Evolutionary conservation across 2,797 vertebrate genomes (phyloP), one percentile per base, ranked within the genome.

Genomic region (Cirrhinus mrigala): DNA sequence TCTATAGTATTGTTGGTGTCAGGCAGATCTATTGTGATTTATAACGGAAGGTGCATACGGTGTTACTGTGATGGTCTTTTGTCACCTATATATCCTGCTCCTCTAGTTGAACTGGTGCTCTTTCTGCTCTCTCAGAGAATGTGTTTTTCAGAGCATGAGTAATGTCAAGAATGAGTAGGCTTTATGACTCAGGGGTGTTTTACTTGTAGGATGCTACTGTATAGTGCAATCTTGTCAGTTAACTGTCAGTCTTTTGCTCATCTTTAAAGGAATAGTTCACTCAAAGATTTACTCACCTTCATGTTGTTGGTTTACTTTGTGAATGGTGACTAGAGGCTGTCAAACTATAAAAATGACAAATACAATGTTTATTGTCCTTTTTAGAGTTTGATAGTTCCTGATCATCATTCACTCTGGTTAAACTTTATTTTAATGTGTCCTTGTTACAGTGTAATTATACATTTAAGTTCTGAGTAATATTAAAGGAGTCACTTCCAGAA

Each of bases 141-240:
- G 81, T 0, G 27, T 74, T 81, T 74, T 74, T 74, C 56, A 50
- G 56, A 37, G 81, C 22, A 60, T 48, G 56, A 50, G 56, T 80
- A 75, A 74, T 52, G 14, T 48, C 70, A 75, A 82, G 70, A 64
- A 75, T 64, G 44, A 75, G 70, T 64, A 37, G 56, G 54, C 56
- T 60, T 74, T 64, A 52, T 50, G 44, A 48, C 8, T 54, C 20
- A n/a, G 24, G 12, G 24, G 6, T 50, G 58, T 50, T 83, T 75
- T 64, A 74, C 52, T 56, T 81, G 54, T 44, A 44, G 54, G 54
- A 78, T 46, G 22, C 50, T 56, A 56, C 40, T 50, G 78, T 48
- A 81, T 46, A 48, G 15, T 83, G 33, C 52, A 56, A 69, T 84
- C 11, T 46, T 9, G 9, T 76, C 1, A 37, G 29, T 56, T 24